Evolutionary conservation across 1,140 invertebrate species (phyloP).

Genomic region (Physella acuta): DNA sequence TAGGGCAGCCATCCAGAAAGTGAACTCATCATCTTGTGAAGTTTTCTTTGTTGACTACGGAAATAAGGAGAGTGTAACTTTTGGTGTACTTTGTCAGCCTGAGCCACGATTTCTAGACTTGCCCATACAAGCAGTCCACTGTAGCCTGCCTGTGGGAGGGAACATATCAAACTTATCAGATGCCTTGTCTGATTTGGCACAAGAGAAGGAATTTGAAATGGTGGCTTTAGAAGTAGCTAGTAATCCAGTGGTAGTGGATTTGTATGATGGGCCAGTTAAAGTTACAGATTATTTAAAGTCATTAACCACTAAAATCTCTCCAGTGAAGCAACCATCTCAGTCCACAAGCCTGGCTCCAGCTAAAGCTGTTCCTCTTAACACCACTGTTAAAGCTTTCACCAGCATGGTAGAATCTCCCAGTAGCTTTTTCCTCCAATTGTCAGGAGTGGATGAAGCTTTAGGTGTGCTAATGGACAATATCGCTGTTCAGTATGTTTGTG

Average conservation of each 20-base stretch:
- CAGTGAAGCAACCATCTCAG: neutral
- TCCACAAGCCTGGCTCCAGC: neutral
- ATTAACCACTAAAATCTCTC: neutral
- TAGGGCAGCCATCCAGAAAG: slow-evolving; percentile 65
- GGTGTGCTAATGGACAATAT: slow-evolving; percentile 56
- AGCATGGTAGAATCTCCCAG: slow-evolving; percentile 46
- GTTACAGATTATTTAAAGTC: slow-evolving; percentile 19
- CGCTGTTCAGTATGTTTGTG: slow-evolving; percentile 22
- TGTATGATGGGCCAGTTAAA: slow-evolving; percentile 19
- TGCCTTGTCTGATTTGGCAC: slow-evolving; percentile 32
- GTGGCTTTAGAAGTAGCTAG: slow-evolving; percentile 26
- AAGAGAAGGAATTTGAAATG: slow-evolving; percentile 36
- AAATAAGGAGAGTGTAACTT: slow-evolving; percentile 56
- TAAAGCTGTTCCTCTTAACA: slow-evolving; percentile 16
- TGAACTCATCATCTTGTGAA: slow-evolving; percentile 38
- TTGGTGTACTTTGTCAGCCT: slow-evolving; percentile 31
- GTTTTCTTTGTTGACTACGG: slow-evolving; percentile 66
- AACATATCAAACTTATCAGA: slow-evolving; percentile 11
- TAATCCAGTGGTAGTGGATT: slow-evolving; percentile 21
- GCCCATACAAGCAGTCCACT: slow-evolving; percentile 37
- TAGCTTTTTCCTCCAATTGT: slow-evolving; percentile 62
- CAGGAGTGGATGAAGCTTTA: slow-evolving; percentile 47
- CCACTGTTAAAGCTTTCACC: slow-evolving; percentile 34
- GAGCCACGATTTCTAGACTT: slow-evolving; percentile 34
- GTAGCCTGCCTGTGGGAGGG: slow-evolving; percentile 25